Evolutionary conservation across 1,140 invertebrate species (phyloP).

Genomic region (Apis dorsata): DNA sequence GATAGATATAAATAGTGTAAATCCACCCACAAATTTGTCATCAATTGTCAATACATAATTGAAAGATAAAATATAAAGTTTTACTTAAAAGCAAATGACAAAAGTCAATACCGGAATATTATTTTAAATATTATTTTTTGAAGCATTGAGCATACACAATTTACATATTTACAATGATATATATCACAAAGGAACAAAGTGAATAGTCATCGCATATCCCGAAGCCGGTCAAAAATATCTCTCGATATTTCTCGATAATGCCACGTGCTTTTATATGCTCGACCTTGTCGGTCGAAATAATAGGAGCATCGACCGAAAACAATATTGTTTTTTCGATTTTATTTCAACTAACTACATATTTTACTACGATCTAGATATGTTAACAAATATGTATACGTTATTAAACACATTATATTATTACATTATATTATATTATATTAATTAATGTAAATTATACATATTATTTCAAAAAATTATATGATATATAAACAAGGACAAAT

Average conservation of each 20-base stretch:
- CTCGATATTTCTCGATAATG: constrained; percentile 19
- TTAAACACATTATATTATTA: neutral
- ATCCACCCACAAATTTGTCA: neutral
- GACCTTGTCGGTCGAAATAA: neutral
- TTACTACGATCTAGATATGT: too few species aligned
- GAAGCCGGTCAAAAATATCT: constrained; percentile 3
- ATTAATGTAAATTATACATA: neutral
- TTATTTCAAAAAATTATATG: neutral
- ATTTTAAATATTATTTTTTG: neutral
- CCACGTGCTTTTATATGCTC: constrained; percentile 22
- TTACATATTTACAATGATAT: neutral
- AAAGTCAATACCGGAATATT: neutral
- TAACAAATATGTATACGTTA: too few species aligned
- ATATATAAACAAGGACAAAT: too few species aligned
- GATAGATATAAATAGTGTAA: neutral
- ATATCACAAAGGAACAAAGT: neutral
- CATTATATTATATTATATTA: neutral
- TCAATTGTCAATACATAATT: neutral
- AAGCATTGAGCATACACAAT: neutral
- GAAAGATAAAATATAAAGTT: too few species aligned
- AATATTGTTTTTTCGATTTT: neutral
- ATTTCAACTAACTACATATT: neutral
- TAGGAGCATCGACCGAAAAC: constrained; percentile 9
- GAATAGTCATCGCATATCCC: too few species aligned
- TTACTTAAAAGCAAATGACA: too few species aligned